A percentile compares a stretch with the other conserved stretches of the same genome.
phyloP scores from a whole-genome alignment of 2,888 invertebrate species.

The Trilocha varians region DNA sequence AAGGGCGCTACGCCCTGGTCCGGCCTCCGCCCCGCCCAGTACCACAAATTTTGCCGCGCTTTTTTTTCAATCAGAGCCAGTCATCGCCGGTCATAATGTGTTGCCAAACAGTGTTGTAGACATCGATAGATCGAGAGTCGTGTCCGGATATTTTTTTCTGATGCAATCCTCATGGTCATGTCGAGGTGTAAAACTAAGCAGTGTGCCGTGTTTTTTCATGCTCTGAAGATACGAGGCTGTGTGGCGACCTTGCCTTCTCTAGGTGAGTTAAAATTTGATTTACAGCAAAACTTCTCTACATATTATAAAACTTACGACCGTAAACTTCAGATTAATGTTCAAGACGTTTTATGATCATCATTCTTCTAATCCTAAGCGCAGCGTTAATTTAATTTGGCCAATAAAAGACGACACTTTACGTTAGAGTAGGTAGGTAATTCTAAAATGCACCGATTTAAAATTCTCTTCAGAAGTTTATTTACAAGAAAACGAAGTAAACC shows the following conservation, averaged over 20 bases:
- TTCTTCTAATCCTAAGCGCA: too few relatives aligned
- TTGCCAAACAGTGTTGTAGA: slow-evolving; percentile 57
- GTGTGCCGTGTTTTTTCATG: not conserved
- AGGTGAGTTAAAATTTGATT: not conserved
- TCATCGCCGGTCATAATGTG: slow-evolving; percentile 56
- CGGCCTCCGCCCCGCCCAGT: slow-evolving; percentile 57
- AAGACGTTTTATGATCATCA: too few relatives aligned
- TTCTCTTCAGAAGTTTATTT: too few relatives aligned
- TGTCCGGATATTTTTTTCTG: not conserved
- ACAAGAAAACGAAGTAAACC: too few relatives aligned
- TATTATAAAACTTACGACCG: too few relatives aligned
- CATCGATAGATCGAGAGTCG: slow-evolving; percentile 7
- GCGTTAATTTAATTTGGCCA: too few relatives aligned
- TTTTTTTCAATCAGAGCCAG: slow-evolving; percentile 54
- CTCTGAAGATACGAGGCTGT: not conserved
- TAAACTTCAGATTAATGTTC: too few relatives aligned
- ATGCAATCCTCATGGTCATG: not conserved
- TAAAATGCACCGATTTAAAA: too few relatives aligned
- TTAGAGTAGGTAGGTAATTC: too few relatives aligned
- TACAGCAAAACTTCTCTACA: not conserved
- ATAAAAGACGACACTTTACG: too few relatives aligned
- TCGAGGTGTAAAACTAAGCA: not conserved
- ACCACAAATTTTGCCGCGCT: slow-evolving; percentile 64
- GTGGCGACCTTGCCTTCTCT: not conserved
- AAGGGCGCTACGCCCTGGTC: slow-evolving; percentile 64